A percentile compares a stretch with the other conserved stretches of the same genome.
phyloP scores from a whole-genome alignment of 30 jellyfish, hydroid and myxozoan species.

The Chironex yamaguchii region DNA sequence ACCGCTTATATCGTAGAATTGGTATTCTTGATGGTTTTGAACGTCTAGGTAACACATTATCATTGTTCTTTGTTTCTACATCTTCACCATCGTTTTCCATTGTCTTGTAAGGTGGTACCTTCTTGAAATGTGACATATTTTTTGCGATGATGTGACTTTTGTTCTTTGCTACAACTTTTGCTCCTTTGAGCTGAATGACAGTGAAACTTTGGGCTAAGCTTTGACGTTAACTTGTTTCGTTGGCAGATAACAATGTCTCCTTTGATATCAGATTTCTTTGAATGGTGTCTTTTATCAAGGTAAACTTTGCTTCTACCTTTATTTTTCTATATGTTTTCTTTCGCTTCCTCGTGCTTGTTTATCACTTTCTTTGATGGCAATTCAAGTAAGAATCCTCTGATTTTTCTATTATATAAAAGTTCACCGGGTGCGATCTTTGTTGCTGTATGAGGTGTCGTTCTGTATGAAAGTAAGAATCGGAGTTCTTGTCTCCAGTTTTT shows the following conservation, averaged over 20 bases:
- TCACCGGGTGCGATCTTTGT: neutral
- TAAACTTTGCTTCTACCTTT: neutral
- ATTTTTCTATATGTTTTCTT: neutral
- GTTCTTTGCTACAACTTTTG: conserved; percentile 52
- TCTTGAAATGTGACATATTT: conserved; percentile 39
- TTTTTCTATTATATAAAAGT: neutral
- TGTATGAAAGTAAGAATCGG: neutral
- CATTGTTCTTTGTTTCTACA: neutral
- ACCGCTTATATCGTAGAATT: neutral
- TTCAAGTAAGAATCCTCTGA: neutral
- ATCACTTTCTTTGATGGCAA: neutral
- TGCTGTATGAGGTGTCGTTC: conserved; percentile 1
- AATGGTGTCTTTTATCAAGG: neutral
- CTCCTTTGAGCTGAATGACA: conserved; percentile 2
- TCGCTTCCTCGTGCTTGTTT: neutral
- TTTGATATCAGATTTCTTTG: conserved; percentile 21
- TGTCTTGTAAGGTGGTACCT: conserved; percentile 14
- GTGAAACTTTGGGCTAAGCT: conserved; percentile 34
- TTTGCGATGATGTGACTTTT: conserved; percentile 20
- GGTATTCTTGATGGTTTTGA: conserved; percentile 50
- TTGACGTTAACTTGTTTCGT: conserved; percentile 14
- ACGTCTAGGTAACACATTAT: conserved; percentile 2
- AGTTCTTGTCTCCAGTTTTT: neutral
- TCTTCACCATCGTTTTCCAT: neutral
- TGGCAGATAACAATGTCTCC: conserved; percentile 41